phyloP scores from a whole-genome alignment of 1,140 invertebrate species.

The Stenopsyche tienmushanensis region DNA sequence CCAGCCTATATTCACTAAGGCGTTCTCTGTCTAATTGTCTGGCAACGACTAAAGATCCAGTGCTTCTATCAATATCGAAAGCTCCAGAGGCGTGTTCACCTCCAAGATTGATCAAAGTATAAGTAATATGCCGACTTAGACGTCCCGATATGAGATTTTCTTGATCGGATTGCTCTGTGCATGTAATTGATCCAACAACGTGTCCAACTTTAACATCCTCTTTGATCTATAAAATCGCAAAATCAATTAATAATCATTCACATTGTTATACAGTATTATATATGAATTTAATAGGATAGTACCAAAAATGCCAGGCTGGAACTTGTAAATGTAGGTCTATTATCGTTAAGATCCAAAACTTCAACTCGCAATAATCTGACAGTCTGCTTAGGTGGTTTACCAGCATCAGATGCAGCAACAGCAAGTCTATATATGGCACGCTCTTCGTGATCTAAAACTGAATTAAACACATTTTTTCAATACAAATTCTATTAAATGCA shows the following conservation, averaged over 20 bases:
- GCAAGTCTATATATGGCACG: slow-evolving; percentile 81
- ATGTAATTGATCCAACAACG: slow-evolving; percentile 76
- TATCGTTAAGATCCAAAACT: slow-evolving; percentile 88
- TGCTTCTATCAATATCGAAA: slow-evolving; percentile 85
- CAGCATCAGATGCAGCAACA: slow-evolving; percentile 84
- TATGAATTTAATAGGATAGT: slow-evolving; percentile 43
- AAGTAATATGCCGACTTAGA: slow-evolving; percentile 73
- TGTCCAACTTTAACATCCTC: slow-evolving; percentile 77
- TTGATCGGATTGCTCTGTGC: slow-evolving; percentile 63
- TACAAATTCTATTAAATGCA: not conserved
- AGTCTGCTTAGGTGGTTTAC: slow-evolving; percentile 76
- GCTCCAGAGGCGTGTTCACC: slow-evolving; percentile 68
- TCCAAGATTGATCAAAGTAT: slow-evolving; percentile 72
- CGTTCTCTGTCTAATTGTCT: slow-evolving; percentile 81
- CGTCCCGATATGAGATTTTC: slow-evolving; percentile 59
- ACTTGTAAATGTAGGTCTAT: slow-evolving; percentile 86
- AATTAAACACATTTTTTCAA: slow-evolving; percentile 32
- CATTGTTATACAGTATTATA: not conserved
- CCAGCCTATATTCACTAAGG: slow-evolving; percentile 79
- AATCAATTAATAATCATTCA: slow-evolving; percentile 6
- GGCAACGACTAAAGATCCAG: slow-evolving; percentile 81
- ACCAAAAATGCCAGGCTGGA: slow-evolving; percentile 86
- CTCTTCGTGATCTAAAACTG: slow-evolving; percentile 87
- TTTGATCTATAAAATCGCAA: slow-evolving; percentile 60
- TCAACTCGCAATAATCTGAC: slow-evolving; percentile 81